These are phyloP conservation scores for Pachycephus smyrnensis DNA, from an alignment of 2,888 invertebrate species.

Conservation along the genomic window DNA sequence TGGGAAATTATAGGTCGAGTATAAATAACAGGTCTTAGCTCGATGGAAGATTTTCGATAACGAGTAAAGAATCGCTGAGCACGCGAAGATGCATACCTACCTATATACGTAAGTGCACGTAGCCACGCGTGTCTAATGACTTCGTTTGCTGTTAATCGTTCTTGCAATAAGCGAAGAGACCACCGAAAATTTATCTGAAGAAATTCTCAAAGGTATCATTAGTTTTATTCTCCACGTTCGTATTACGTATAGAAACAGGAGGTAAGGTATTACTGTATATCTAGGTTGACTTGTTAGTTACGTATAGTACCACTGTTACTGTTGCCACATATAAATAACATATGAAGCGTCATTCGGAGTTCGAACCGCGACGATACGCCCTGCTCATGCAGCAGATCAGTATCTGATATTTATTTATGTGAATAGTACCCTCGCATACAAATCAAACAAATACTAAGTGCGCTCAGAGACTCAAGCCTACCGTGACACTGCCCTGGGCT, in stretches of 20 bases:
- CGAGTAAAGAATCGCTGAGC: conserved; percentile 1
- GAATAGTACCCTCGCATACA: conserved; percentile 14
- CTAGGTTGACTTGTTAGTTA: not conserved
- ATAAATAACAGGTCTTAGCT: not conserved
- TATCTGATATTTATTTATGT: conserved; percentile 35
- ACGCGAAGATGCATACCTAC: not conserved
- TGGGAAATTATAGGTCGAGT: not conserved
- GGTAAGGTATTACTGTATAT: not conserved
- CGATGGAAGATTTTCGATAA: conserved; percentile 5
- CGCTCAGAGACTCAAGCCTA: conserved; percentile 18
- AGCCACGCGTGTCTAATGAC: not conserved
- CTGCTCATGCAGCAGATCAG: conserved; percentile 23
- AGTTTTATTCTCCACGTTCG: not conserved
- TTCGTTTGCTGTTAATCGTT: not conserved
- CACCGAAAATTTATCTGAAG: not conserved
- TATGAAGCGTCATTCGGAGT: not conserved
- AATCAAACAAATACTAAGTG: conserved; percentile 22
- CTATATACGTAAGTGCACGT: not conserved
- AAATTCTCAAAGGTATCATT: not conserved
- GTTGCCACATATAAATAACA: not conserved
- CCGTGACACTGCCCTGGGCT: conserved; percentile 10
- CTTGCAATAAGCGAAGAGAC: not conserved
- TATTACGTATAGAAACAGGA: not conserved
- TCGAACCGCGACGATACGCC: conserved; percentile 19
- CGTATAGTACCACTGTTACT: not conserved